Conservation (phyloP, 2,113 vertebrate species). For the Donacobius atricapilla region DNA sequence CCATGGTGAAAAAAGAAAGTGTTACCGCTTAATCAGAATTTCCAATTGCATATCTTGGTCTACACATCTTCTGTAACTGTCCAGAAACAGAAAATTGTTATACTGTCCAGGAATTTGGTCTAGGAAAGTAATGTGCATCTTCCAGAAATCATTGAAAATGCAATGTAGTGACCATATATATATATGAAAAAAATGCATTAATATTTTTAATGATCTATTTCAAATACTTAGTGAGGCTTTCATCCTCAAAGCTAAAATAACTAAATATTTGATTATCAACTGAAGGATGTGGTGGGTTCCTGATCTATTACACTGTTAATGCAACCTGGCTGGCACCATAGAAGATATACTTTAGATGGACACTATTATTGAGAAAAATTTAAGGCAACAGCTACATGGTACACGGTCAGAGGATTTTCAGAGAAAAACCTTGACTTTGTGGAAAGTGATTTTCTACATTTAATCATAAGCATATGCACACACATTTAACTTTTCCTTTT, state of each 20-base stretch:
- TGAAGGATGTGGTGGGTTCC: fast-evolving
- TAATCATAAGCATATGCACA: fast-evolving
- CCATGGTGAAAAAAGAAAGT: neutral
- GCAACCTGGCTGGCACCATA: neutral
- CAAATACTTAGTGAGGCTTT: neutral
- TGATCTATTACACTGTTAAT: neutral
- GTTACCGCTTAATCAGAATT: neutral
- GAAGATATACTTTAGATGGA: neutral
- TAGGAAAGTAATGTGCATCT: neutral
- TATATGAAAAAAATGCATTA: neutral
- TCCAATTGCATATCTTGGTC: neutral
- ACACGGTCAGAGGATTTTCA: neutral
- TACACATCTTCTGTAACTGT: neutral
- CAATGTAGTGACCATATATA: neutral
- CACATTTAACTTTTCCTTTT: neutral
- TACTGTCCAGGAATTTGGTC: neutral
- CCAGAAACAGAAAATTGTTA: neutral
- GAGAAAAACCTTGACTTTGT: neutral
- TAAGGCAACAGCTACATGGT: neutral
- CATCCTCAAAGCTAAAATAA: neutral
- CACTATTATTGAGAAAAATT: neutral
- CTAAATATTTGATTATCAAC: neutral
- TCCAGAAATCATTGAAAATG: neutral
- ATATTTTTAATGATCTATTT: neutral
- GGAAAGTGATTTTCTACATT: neutral